Evolutionary conservation across 2,113 vertebrate species (phyloP).

Genomic region (Hippocampus abdominalis): DNA sequence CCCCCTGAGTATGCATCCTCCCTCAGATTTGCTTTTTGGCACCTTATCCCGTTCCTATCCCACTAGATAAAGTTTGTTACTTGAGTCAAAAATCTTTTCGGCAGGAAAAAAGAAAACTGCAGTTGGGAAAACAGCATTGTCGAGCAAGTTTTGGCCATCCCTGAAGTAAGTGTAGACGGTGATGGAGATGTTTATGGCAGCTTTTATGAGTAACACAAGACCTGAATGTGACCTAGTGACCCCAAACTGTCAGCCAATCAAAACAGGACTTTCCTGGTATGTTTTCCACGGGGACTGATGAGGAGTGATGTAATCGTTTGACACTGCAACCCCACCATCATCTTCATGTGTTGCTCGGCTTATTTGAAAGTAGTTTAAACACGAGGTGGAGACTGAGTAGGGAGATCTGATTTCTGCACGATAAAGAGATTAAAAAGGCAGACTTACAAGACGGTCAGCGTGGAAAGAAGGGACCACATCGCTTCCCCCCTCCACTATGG

Average conservation of each 20-base stretch:
- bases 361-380: constrained; percentile 23
- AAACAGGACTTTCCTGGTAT: constrained; percentile 57
- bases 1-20: constrained; percentile 49
- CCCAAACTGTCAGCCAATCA: constrained; percentile 70
- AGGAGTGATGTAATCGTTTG: constrained; percentile 58
- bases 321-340: constrained; percentile 41
- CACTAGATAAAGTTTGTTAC: constrained; percentile 60
- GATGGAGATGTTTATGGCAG: constrained; percentile 68
- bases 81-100: constrained; percentile 63
- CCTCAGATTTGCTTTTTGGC: constrained; percentile 54
- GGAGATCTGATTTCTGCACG: constrained; percentile 8
- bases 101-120: constrained; percentile 19
- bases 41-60: constrained; percentile 57
- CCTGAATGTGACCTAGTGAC: constrained; percentile 65
- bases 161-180: constrained; percentile 57
- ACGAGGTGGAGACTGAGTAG: background rate
- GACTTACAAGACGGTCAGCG: constrained; percentile 79
- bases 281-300: constrained; percentile 61
- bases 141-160: constrained; percentile 38
- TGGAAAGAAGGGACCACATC: constrained; percentile 79
- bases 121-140: constrained; percentile 37
- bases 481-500: constrained; percentile 76
- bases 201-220: constrained; percentile 63
- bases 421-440: constrained; percentile 25
- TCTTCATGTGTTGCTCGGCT: constrained; percentile 17